Evolutionary conservation across 2,113 vertebrate species (phyloP).

Genomic region (Trematomus loennbergii): DNA sequence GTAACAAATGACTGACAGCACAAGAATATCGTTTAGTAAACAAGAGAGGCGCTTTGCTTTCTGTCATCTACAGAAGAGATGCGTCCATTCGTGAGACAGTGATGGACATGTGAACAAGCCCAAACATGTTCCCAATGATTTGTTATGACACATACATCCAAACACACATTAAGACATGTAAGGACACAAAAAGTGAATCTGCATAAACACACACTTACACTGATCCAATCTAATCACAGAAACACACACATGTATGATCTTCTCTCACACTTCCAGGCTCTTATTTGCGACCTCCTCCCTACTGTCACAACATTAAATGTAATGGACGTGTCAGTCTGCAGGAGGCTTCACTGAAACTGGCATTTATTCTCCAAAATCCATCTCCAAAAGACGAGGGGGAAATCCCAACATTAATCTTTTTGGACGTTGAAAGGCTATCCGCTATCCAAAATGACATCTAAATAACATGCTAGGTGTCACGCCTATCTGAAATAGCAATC

Average conservation of each 20-base stretch:
- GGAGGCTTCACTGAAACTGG: not conserved
- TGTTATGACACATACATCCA: slow-evolving; percentile 44
- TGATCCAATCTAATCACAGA: slow-evolving; percentile 11
- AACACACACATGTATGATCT: not conserved
- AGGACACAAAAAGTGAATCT: not conserved
- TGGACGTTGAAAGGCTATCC: slow-evolving; percentile 15
- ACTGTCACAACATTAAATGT: slow-evolving; percentile 55
- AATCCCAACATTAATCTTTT: slow-evolving; percentile 39
- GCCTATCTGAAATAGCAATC: slow-evolving; percentile 66
- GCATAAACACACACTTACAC: not conserved
- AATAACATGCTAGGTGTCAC: slow-evolving; percentile 54
- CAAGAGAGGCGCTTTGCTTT: slow-evolving; percentile 9
- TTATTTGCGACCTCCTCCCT: slow-evolving; percentile 43
- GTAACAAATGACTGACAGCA: slow-evolving; percentile 3
- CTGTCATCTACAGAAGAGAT: slow-evolving; percentile 14
- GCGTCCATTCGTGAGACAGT: slow-evolving; percentile 35
- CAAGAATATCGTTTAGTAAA: slow-evolving; percentile 22
- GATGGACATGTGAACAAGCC: slow-evolving; percentile 55
- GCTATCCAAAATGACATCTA: slow-evolving; percentile 63
- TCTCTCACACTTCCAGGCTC: not conserved
- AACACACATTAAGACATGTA: slow-evolving; percentile 35
- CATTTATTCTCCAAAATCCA: slow-evolving; percentile 26
- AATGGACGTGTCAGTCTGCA: slow-evolving; percentile 41
- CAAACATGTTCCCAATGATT: slow-evolving; percentile 45
- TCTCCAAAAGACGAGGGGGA: slow-evolving; percentile 2